Evolutionary conservation across 2,797 vertebrate species (phyloP), one percentile per base, ranked within the genome.

Genomic region (Acanthurus tractus): DNA sequence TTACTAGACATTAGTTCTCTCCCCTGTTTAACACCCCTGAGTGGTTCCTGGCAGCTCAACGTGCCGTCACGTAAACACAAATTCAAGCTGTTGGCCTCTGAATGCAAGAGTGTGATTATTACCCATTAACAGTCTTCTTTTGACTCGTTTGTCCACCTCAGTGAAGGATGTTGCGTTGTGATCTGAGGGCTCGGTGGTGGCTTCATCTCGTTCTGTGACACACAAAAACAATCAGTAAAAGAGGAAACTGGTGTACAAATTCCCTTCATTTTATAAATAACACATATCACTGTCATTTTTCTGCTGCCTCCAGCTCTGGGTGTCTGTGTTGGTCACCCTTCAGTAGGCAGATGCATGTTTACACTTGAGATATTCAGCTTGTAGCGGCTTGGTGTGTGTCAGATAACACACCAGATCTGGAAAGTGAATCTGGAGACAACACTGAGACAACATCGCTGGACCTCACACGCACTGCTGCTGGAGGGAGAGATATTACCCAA

Each of bases 91-190:
- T 77, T 20, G 3, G 66, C 22, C 49, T 70, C 55, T 42, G 45
- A 79, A 18, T 29, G 29, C 29, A 17, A 29, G 54, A 58, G 63
- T 63, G 53, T n/a, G 10, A 58, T 45, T 63, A 85, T 96, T 97
- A 99, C 98, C 98, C 98, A 99, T 99, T 36, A 99, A 96, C 79
- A 99, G 94, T 44, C 97, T 94, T 48, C 98, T 94, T 70, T 99
- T 99, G 87, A 99, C 98, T 13, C 98, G 95, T 86, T 99, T 99
- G 92, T 99, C 98, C 79, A 96, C 96, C 73, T 99, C 98, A 0
- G 93, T 90, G 66, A 96, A 94, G 63, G 94, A 95, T 0, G 97
- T 98, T 88, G 94, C 55, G 34, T 99, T 98, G 89, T 93, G 95
- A 74, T 98, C 97, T 3, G 90, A 88, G 74, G 94, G 70, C 76